phyloP scores from a whole-genome alignment of 2,888 invertebrate genomes.

The Apamea crenata region DNA sequence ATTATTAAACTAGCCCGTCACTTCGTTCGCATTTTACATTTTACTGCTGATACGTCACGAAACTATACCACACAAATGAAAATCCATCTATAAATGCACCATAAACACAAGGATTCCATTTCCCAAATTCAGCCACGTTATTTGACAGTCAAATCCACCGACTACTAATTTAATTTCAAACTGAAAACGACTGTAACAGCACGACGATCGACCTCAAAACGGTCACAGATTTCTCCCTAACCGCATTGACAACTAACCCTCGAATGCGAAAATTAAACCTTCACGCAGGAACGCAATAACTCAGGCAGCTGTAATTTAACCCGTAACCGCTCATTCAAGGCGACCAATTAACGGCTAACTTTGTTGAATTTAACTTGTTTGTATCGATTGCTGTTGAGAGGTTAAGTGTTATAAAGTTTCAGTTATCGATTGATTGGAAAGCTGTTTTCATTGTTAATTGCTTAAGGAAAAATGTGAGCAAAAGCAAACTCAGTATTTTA shows the following conservation, averaged over 20 bases:
- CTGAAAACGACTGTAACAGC: constrained; percentile 1
- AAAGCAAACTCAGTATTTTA: background rate
- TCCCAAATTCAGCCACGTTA: background rate
- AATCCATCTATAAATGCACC: background rate
- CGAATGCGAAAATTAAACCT: constrained; percentile 37
- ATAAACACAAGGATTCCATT: no score
- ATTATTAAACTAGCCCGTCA: no score
- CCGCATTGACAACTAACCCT: constrained; percentile 44
- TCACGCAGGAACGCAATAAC: constrained; percentile 52
- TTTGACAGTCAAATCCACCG: constrained; percentile 2
- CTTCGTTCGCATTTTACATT: no score
- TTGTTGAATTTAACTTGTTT: constrained; percentile 45
- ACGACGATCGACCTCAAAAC: constrained; percentile 33
- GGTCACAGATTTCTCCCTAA: constrained; percentile 28
- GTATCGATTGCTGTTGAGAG: constrained; percentile 22
- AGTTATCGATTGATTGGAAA: constrained; percentile 6
- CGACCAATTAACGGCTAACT: constrained; percentile 48
- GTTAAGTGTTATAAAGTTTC: constrained; percentile 15
- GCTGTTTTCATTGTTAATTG: background rate
- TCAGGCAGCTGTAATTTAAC: constrained; percentile 51
- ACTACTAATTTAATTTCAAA: constrained; percentile 30
- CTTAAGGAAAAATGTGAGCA: background rate
- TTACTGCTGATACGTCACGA: background rate
- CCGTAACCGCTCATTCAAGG: constrained; percentile 40
- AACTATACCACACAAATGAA: background rate